These are phyloP conservation scores for Tipula vernalis DNA, from an alignment of 2,888 invertebrate genomes.

Conservation along the genomic window DNA sequence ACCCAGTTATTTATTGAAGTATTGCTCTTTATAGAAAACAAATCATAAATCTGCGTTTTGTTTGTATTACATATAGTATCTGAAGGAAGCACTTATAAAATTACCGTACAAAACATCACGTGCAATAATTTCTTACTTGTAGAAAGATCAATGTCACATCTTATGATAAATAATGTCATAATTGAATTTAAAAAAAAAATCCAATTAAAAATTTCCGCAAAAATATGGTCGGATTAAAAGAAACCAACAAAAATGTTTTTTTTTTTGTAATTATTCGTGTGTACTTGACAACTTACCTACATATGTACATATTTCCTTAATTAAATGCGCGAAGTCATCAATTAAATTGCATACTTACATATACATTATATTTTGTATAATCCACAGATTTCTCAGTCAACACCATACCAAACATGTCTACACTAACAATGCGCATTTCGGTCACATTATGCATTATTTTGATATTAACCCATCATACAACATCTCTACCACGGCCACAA, in stretches of 20 bases:
- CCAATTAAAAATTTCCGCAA: not conserved
- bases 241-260: not conserved
- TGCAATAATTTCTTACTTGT: not conserved
- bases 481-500: slow-evolving; percentile 29
- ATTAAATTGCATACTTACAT: not conserved
- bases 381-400: not conserved
- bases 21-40: no score
- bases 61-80: not conserved
- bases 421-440: slow-evolving; percentile 16
- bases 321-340: not conserved
- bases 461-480: slow-evolving; percentile 20
- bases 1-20: no score
- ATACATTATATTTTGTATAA: not conserved
- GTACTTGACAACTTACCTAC: not conserved
- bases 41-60: no score
- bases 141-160: not conserved
- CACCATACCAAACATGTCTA: not conserved
- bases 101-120: not conserved
- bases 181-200: not conserved
- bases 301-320: not conserved
- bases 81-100: not conserved
- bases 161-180: not conserved
- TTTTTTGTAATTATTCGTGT: not conserved
- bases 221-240: not conserved
- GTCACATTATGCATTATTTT: slow-evolving; percentile 18